These are phyloP conservation scores for Orthonevra nobilis DNA, from an alignment of 2,888 invertebrate species.

Conservation along the genomic window DNA sequence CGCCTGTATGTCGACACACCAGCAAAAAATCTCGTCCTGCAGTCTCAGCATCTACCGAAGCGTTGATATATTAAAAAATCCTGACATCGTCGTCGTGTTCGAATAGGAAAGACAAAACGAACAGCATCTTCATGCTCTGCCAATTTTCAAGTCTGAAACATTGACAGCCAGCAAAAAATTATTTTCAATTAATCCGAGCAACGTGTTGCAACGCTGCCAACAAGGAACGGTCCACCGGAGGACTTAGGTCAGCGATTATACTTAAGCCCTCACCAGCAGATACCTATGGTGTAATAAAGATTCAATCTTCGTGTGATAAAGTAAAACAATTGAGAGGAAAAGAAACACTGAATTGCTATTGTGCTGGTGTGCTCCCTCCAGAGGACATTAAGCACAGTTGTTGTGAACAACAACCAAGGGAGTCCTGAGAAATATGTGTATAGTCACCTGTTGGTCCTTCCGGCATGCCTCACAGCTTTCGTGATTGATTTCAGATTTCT, in stretches of 20 bases:
- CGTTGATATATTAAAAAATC: too few relatives aligned
- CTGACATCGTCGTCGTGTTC: too few relatives aligned
- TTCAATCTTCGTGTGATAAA: constrained; percentile 61
- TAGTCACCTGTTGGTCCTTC: constrained; percentile 52
- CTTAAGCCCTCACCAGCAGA: too few relatives aligned
- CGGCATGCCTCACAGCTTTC: constrained; percentile 7
- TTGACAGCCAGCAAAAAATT: constrained; percentile 52
- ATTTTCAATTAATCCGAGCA: constrained; percentile 57
- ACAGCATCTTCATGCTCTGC: constrained; percentile 2
- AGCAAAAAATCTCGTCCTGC: not conserved
- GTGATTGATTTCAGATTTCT: constrained; percentile 55
- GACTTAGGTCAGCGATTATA: constrained; percentile 48
- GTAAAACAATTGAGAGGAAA: constrained; percentile 47
- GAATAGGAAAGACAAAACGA: not conserved
- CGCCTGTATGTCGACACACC: too few relatives aligned
- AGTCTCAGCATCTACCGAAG: not conserved
- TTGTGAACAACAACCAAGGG: constrained; percentile 16
- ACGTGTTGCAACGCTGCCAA: constrained; percentile 42
- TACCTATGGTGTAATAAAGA: constrained; percentile 47
- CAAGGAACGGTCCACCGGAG: constrained; percentile 13
- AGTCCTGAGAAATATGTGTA: constrained; percentile 1
- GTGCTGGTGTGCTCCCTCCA: too few relatives aligned
- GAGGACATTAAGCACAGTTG: not conserved
- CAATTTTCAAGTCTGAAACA: constrained; percentile 32
- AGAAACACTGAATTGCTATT: too few relatives aligned